Percentiles rank a stretch among this genome's conserved stretches.
These are phyloP conservation scores for Tympanoctomys barrerae DNA, from an alignment of 2,797 vertebrate species.

Conservation along the genomic window DNA sequence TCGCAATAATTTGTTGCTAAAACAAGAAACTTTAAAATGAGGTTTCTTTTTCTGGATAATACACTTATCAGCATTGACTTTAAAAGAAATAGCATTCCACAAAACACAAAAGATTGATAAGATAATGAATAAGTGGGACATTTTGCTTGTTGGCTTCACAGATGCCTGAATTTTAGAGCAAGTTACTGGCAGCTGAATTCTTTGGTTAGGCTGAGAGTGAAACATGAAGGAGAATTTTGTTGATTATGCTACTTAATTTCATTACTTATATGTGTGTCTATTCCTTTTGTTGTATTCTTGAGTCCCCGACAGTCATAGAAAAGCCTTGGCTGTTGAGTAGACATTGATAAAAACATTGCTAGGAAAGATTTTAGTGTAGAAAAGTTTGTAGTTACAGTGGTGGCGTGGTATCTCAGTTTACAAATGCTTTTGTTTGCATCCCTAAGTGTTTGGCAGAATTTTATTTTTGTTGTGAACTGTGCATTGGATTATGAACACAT, in stretches of 20 bases:
- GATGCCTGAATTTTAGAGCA: neutral
- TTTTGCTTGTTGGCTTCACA: neutral
- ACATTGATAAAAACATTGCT: neutral
- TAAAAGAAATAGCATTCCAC: neutral
- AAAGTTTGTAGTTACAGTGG: neutral
- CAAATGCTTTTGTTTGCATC: neutral
- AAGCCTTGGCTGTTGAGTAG: neutral
- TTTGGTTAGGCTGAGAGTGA: neutral
- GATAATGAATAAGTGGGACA: neutral
- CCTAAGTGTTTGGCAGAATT: neutral
- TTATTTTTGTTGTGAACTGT: neutral
- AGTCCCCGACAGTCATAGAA: neutral
- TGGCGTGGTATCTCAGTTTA: neutral
- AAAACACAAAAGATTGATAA: neutral
- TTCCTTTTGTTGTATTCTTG: neutral
- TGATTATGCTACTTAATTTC: neutral
- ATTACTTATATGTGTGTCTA: neutral
- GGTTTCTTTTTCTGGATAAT: neutral
- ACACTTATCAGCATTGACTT: neutral
- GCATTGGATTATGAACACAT: neutral
- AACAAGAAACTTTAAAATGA: neutral
- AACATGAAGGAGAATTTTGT: neutral
- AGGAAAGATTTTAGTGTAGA: neutral
- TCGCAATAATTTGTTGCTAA: neutral
- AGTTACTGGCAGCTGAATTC: neutral